A percentile compares a stretch with the other conserved stretches of the same genome.
phyloP scores from a whole-genome alignment of 2,113 vertebrate species.

The Hippocampus barbouri region DNA sequence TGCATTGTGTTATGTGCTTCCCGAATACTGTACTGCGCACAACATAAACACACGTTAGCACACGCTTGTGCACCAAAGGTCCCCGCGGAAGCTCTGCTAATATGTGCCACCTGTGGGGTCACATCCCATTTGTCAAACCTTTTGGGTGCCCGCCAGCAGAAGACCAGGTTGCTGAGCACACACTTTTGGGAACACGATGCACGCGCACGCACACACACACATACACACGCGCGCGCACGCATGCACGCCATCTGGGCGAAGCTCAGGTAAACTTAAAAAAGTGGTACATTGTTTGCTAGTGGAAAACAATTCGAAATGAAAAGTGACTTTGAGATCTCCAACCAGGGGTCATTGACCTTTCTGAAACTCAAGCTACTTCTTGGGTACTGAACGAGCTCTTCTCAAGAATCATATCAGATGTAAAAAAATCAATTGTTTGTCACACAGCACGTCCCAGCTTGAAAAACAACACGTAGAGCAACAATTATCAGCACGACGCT shows the following conservation, averaged over 20 bases:
- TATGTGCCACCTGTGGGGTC: slow-evolving; percentile 7
- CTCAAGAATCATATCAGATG: too few species aligned
- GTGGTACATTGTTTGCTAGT: not conserved
- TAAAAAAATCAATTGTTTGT: too few species aligned
- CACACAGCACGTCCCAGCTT: too few species aligned
- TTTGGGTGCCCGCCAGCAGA: not conserved
- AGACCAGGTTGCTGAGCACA: not conserved
- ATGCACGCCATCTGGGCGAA: not conserved
- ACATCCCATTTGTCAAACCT: slow-evolving; percentile 9
- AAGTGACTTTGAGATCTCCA: not conserved
- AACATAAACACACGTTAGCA: not conserved
- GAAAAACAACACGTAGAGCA: not conserved
- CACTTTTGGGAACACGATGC: not conserved
- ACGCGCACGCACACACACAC: too few species aligned
- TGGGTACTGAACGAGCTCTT: not conserved
- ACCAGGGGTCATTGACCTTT: not conserved
- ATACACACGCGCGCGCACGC: too few species aligned
- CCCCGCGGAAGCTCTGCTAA: slow-evolving; percentile 1
- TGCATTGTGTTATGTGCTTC: too few species aligned
- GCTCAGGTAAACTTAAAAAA: not conserved
- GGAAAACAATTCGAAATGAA: not conserved
- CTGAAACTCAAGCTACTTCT: not conserved
- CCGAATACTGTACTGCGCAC: not conserved
- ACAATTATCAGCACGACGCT: not conserved
- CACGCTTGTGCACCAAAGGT: not conserved